phyloP scores from a whole-genome alignment of 2,797 vertebrate species.

The Tympanoctomys barrerae region DNA sequence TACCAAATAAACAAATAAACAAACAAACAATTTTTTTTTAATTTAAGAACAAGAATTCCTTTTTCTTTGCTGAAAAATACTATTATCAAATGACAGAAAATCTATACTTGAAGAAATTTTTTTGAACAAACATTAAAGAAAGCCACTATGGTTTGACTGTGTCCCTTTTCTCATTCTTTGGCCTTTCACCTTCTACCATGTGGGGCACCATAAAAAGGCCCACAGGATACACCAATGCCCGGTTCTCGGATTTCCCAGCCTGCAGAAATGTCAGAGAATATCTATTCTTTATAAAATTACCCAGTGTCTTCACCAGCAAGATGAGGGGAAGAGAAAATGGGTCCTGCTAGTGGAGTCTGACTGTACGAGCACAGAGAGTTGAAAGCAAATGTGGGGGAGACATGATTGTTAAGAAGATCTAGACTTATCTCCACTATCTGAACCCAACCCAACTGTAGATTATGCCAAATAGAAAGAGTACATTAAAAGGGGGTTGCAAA shows the following conservation, averaged over 20 bases:
- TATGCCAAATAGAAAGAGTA: constrained; percentile 38
- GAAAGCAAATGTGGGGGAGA: background rate
- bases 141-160: background rate
- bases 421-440: background rate
- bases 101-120: background rate
- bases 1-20: too few relatives aligned
- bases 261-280: background rate
- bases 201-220: background rate
- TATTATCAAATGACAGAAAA: constrained; percentile 33
- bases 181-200: background rate
- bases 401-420: background rate
- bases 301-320: background rate
- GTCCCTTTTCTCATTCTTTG: background rate
- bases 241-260: background rate
- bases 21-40: too few relatives aligned
- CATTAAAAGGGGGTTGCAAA: background rate
- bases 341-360: background rate
- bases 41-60: background rate
- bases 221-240: background rate
- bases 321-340: background rate
- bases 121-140: constrained; percentile 52
- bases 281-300: background rate
- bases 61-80: constrained; percentile 27
- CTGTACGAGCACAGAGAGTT: background rate
- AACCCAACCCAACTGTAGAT: background rate